Evolutionary conservation across 1,140 invertebrate species (phyloP), one percentile per base, ranked within the genome.

Genomic region (Pogonomyrmex californicus): DNA sequence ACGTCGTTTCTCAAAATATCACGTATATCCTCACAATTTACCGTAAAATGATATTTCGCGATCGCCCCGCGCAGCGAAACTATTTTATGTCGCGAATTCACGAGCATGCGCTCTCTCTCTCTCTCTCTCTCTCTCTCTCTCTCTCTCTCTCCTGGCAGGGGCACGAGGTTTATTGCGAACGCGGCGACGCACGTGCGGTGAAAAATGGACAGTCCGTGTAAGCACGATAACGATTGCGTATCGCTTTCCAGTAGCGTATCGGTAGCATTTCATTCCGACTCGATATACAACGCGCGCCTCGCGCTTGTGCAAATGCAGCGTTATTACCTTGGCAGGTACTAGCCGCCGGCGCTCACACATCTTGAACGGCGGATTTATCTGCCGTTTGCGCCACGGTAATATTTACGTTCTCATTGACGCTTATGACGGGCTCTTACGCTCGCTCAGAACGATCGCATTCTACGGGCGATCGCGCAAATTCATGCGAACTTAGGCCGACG

Each of bases 221-320:
- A 83, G 68, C 79, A 49, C 54, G 68, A 83, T 83, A 73, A 83
- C 79, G 68, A 83, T 75, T 73, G 68, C 56, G 7, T 83, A 83
- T 83, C 79, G 38, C 65, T 68, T 68, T 23, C 0, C 23, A 23
- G 49, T 41, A 68, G 33, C 54, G 79, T 23, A 82, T 82, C 68
- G 68, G 68, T 49, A 75, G 68, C 79, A 83, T 83, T 83, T 75
- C 79, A 83, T 60, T 62, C 79, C 54, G 68, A 62, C 5, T 49
- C 41, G 79, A 73, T 83, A 73, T 3, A 82, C 10, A 82, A n/a
- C 54, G 41, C 5, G 51, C 30, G 9, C 0, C 23, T 23, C 23
- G 17, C 10, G 6, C 30, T n/a, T 10, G 9, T 14, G 51, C 54
- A 60, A 62, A 62, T 83, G n/a, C 79, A 62, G 23, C 54, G 41